Percentiles rank a stretch among this genome's conserved stretches.
phyloP scores from a whole-genome alignment of 2,113 vertebrate genomes.

The Phoenicopterus ruber region DNA sequence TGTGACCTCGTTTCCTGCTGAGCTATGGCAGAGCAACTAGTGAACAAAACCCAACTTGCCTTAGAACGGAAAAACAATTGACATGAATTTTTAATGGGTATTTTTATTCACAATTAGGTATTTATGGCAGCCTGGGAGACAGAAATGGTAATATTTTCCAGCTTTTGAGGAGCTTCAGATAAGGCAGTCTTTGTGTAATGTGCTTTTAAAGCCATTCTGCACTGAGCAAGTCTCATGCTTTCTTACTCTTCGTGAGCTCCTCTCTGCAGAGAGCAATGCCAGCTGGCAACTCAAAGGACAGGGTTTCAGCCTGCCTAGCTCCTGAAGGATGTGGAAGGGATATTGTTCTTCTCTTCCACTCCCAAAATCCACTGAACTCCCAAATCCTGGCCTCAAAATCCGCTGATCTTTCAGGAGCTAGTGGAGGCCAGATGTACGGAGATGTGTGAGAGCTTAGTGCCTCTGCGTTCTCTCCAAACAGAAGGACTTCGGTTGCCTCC shows the following conservation, averaged over 20 bases:
- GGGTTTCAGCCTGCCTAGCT: neutral
- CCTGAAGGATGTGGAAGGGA: neutral
- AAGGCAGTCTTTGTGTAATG: neutral
- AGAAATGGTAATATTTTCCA: slow-evolving; percentile 26
- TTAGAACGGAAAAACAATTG: slow-evolving; percentile 6
- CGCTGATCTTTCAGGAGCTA: neutral
- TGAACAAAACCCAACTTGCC: neutral
- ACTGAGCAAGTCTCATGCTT: neutral
- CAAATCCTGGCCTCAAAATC: neutral
- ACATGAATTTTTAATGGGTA: slow-evolving; percentile 14
- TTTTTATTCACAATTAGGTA: slow-evolving; percentile 45
- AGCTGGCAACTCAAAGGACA: neutral
- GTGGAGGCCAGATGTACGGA: neutral
- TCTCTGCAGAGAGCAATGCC: neutral
- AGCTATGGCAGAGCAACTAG: neutral
- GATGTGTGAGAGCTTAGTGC: neutral
- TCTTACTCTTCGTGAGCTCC: neutral
- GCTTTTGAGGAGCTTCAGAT: slow-evolving; percentile 9
- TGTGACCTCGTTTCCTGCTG: neutral
- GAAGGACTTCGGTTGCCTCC: neutral
- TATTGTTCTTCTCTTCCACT: neutral
- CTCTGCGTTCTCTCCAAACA: slow-evolving; percentile 31
- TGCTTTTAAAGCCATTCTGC: neutral
- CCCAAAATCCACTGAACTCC: neutral
- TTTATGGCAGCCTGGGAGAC: slow-evolving; percentile 5